These are phyloP conservation scores for Desoria tigrina DNA, from an alignment of 2,888 invertebrate species.

Conservation along the genomic window DNA sequence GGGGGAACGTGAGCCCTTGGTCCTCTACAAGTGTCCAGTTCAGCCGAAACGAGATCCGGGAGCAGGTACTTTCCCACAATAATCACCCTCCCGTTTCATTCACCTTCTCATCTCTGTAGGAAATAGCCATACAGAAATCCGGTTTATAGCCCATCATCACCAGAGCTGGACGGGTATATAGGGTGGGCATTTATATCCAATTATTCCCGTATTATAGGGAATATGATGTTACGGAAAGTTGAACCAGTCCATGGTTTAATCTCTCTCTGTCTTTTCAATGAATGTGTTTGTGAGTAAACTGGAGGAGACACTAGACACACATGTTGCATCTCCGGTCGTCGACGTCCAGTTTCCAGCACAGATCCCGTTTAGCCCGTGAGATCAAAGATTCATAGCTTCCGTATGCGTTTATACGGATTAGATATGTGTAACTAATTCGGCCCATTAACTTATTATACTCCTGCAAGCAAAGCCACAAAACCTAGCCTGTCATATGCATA, in stretches of 20 bases:
- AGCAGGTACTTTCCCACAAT: slow-evolving; percentile 24
- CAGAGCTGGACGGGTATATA: too few relatives aligned
- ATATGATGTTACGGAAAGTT: too few relatives aligned
- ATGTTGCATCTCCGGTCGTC: background rate
- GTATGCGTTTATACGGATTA: too few relatives aligned
- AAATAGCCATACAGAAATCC: background rate
- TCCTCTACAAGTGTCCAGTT: background rate
- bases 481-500: too few relatives aligned
- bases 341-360: background rate
- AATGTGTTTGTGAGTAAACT: too few relatives aligned
- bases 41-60: background rate
- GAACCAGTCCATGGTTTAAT: too few relatives aligned
- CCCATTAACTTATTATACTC: too few relatives aligned
- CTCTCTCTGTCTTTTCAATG: too few relatives aligned
- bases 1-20: slow-evolving; percentile 2
- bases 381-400: slow-evolving; percentile 4
- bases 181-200: too few relatives aligned
- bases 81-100: slow-evolving; percentile 15
- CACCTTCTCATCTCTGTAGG: background rate
- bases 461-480: too few relatives aligned
- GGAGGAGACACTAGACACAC: slow-evolving; percentile 2
- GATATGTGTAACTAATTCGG: background rate
- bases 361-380: slow-evolving; percentile 1
- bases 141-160: too few relatives aligned
- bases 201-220: too few relatives aligned